Evolutionary conservation across 2,888 invertebrate genomes (phyloP).

Genomic region (Deroplatys truncata): DNA sequence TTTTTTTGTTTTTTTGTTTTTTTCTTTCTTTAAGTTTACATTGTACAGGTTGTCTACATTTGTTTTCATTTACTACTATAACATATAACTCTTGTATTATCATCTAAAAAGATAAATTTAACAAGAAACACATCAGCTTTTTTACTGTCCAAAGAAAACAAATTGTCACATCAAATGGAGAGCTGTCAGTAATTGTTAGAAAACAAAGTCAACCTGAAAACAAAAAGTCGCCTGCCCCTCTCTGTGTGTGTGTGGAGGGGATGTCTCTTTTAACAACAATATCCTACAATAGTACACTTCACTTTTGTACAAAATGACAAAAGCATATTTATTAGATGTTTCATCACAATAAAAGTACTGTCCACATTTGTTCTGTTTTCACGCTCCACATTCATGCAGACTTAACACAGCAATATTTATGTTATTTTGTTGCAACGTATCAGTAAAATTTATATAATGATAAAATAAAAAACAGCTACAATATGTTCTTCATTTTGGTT

Average conservation of each 20-base stretch:
- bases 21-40: constrained; percentile 1
- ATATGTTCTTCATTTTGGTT: neutral
- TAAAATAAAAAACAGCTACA: neutral
- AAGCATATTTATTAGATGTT: constrained; percentile 8
- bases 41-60: constrained; percentile 24
- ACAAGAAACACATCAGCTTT: constrained; percentile 29
- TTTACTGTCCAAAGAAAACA: constrained; percentile 30
- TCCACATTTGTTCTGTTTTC: neutral
- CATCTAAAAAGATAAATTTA: constrained; percentile 29
- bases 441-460: neutral
- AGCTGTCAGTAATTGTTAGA: neutral
- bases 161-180: constrained; percentile 12
- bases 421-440: neutral
- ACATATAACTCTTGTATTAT: constrained; percentile 29
- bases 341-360: neutral
- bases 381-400: neutral
- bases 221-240: neutral
- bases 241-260: neutral
- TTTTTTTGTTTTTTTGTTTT: constrained; percentile 12
- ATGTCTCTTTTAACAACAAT: neutral
- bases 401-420: neutral
- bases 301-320: constrained; percentile 27
- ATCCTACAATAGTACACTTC: constrained; percentile 22
- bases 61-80: constrained; percentile 21
- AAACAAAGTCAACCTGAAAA: neutral